Percentiles rank a stretch among this genome's conserved stretches.
Evolutionary conservation across 2,797 vertebrate species (phyloP).

Genomic region (Chaetodon trifasciatus): DNA sequence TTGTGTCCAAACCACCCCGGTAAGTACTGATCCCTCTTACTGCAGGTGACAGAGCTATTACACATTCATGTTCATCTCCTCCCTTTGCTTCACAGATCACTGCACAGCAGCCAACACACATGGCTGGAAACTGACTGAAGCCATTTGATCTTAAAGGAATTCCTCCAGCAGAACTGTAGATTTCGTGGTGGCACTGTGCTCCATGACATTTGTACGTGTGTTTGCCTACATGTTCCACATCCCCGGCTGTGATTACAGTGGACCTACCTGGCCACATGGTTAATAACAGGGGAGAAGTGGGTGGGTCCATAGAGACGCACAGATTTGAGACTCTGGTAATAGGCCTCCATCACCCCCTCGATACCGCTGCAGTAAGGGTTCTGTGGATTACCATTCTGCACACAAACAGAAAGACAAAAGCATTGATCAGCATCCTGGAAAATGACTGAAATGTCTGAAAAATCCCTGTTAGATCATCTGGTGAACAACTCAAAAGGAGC

Average conservation of each 20-base stretch:
- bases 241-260: constrained; percentile 27
- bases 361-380: constrained; percentile 98
- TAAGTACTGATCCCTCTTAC: constrained; percentile 21
- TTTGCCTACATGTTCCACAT: constrained; percentile 16
- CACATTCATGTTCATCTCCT: constrained; percentile 46
- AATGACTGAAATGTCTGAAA: neutral
- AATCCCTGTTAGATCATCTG: neutral
- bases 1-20: constrained; percentile 9
- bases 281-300: constrained; percentile 98
- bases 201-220: neutral
- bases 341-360: constrained; percentile 97
- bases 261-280: constrained; percentile 93
- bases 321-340: constrained; percentile 96
- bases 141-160: neutral
- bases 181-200: constrained; percentile 1
- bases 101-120: constrained; percentile 12
- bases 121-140: constrained; percentile 4
- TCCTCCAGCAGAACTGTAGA: neutral
- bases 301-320: constrained; percentile 97
- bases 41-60: constrained; percentile 17
- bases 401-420: constrained; percentile 29
- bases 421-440: neutral
- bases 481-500: neutral
- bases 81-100: constrained; percentile 11
- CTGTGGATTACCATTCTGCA: constrained; percentile 96